Evolutionary conservation across 2,797 vertebrate genomes (phyloP).

Genomic region (Rhabdomys pumilio): DNA sequence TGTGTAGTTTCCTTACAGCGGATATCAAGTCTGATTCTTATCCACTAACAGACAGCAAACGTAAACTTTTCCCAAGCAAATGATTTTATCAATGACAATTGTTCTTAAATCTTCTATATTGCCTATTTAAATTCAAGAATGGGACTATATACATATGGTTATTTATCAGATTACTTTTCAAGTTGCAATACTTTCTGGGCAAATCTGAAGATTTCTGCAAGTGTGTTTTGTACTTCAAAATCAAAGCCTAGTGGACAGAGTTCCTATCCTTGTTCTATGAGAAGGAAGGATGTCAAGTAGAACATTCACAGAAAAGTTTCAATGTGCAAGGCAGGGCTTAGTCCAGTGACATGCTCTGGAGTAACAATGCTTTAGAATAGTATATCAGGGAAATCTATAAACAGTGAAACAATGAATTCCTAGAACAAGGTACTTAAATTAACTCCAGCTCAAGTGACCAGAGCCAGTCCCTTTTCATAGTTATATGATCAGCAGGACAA

Average conservation of each 20-base stretch:
- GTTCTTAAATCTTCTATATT: not conserved
- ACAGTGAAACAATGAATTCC: constrained; percentile 6
- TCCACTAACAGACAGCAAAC: constrained; percentile 26
- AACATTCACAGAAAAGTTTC: not conserved
- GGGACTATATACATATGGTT: not conserved
- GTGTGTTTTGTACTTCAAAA: constrained; percentile 46
- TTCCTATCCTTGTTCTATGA: not conserved
- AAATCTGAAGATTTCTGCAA: constrained; percentile 13
- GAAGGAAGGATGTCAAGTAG: not conserved
- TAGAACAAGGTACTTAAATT: not conserved
- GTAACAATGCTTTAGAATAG: not conserved
- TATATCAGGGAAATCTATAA: not conserved
- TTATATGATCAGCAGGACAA: not conserved
- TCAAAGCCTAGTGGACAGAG: not conserved
- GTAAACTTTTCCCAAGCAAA: constrained; percentile 7
- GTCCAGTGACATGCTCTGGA: not conserved
- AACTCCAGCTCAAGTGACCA: constrained; percentile 10
- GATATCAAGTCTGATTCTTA: constrained; percentile 42
- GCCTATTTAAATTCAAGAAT: not conserved
- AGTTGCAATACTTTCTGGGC: not conserved
- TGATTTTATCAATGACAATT: not conserved
- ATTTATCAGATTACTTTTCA: not conserved
- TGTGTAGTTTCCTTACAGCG: constrained; percentile 15
- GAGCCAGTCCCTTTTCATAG: not conserved
- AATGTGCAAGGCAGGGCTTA: not conserved